These are phyloP conservation scores for Bombyx mandarina DNA, from an alignment of 1,140 invertebrate genomes.

Conservation along the genomic window DNA sequence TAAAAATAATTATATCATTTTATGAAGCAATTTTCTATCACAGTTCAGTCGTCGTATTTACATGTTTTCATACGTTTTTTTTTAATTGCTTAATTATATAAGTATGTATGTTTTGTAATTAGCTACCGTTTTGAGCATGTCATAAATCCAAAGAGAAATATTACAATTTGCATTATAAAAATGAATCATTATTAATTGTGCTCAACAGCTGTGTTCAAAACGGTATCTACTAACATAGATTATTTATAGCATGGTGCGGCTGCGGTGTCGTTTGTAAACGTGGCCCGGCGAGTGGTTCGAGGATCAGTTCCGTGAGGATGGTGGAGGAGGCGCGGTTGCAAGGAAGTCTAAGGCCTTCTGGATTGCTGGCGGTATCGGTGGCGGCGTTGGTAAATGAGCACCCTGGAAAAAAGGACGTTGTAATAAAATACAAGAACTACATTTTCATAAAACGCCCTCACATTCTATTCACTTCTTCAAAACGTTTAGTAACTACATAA, in stretches of 20 bases:
- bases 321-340: conserved; percentile 41
- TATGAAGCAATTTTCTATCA: conserved; percentile 24
- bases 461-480: too few relatives aligned
- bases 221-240: conserved; percentile 10
- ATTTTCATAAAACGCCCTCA: too few relatives aligned
- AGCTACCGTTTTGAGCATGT: conserved; percentile 3
- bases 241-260: conserved; percentile 3
- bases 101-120: conserved; percentile 2
- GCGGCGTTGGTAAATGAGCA: conserved; percentile 75
- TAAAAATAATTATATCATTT: conserved; percentile 19
- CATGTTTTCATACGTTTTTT: conserved; percentile 50
- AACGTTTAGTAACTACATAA: too few relatives aligned
- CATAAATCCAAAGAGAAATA: neutral
- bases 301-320: conserved; percentile 23
- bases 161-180: neutral
- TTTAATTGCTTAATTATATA: conserved; percentile 41
- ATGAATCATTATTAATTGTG: neutral
- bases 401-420: conserved; percentile 33
- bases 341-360: conserved; percentile 45
- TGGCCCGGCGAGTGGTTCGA: too few relatives aligned
- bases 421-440: too few relatives aligned
- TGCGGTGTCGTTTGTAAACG: conserved; percentile 2
- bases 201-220: conserved; percentile 6
- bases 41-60: conserved; percentile 48
- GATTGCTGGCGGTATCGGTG: conserved; percentile 70